Conservation (phyloP, 2,113 vertebrate genomes). For the Rousettus leschenaultii region DNA sequence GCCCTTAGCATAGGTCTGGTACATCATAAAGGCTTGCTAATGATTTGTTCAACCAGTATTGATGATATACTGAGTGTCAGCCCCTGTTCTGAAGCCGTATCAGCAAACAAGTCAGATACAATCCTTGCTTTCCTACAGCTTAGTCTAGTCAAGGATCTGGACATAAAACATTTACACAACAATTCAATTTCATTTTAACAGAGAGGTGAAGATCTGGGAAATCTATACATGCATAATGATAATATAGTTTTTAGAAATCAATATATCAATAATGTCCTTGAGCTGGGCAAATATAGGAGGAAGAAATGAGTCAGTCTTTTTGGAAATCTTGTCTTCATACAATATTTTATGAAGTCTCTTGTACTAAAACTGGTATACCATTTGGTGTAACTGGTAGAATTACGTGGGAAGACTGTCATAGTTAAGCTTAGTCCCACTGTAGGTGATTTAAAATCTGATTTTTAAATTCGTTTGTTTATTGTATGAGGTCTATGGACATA, state of each 20-base stretch:
- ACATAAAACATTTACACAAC: background rate
- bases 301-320: background rate
- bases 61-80: background rate
- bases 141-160: background rate
- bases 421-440: background rate
- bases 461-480: background rate
- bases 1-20: background rate
- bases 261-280: background rate
- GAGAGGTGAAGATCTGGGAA: background rate
- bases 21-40: background rate
- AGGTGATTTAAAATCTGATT: background rate
- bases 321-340: background rate
- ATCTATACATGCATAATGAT: background rate
- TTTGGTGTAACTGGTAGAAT: background rate
- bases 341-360: background rate
- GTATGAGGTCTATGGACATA: background rate
- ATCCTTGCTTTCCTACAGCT: background rate
- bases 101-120: background rate
- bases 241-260: background rate
- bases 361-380: background rate
- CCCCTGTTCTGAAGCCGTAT: background rate
- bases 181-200: conserved; percentile 9
- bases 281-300: background rate
- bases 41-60: background rate
- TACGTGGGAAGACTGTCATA: background rate